A percentile compares a stretch with the other conserved stretches of the same genome.
phyloP scores from a whole-genome alignment of 1,140 invertebrate species.

The Diabrotica undecimpunctata region DNA sequence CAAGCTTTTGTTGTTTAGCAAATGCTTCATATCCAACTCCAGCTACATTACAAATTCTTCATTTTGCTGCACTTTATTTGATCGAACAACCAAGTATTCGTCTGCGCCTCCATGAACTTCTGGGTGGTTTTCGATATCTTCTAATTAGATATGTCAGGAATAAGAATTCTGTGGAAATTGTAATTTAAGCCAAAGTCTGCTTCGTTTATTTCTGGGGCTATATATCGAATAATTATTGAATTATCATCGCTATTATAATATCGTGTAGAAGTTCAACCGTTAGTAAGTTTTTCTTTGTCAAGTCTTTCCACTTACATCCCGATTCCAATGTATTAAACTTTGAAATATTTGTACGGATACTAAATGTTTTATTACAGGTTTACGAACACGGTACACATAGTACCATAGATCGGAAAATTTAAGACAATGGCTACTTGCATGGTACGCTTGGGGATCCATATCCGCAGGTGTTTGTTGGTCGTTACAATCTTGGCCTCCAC shows the following conservation, averaged over 20 bases:
- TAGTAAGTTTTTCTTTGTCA: slow-evolving; percentile 40
- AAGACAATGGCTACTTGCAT: slow-evolving; percentile 53
- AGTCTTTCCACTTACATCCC: slow-evolving; percentile 44
- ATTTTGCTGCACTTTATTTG: slow-evolving; percentile 43
- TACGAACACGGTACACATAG: slow-evolving; percentile 46
- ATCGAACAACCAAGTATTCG: slow-evolving; percentile 49
- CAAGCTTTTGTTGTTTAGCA: slow-evolving; percentile 50
- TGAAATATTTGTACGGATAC: slow-evolving; percentile 49
- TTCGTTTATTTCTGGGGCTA: slow-evolving; percentile 12
- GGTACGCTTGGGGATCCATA: slow-evolving; percentile 46
- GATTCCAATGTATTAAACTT: slow-evolving; percentile 39
- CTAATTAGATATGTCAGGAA: slow-evolving; percentile 29
- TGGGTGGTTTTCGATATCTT: slow-evolving; percentile 29
- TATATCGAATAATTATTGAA: slow-evolving; percentile 25
- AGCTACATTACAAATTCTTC: slow-evolving; percentile 50
- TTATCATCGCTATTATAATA: slow-evolving; percentile 26
- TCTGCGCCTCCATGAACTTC: slow-evolving; percentile 42
- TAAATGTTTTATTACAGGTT: slow-evolving; percentile 46
- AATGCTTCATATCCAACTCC: slow-evolving; percentile 50
- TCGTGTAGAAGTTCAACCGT: slow-evolving; percentile 26
- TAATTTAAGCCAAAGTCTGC: slow-evolving; percentile 25
- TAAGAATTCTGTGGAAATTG: slow-evolving; percentile 28
- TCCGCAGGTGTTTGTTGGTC: slow-evolving; percentile 45
- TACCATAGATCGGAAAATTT: slow-evolving; percentile 55
- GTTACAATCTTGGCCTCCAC: slow-evolving; percentile 51